Evolutionary conservation across 1,140 invertebrate genomes (phyloP).

Genomic region (Drosophila auraria): DNA sequence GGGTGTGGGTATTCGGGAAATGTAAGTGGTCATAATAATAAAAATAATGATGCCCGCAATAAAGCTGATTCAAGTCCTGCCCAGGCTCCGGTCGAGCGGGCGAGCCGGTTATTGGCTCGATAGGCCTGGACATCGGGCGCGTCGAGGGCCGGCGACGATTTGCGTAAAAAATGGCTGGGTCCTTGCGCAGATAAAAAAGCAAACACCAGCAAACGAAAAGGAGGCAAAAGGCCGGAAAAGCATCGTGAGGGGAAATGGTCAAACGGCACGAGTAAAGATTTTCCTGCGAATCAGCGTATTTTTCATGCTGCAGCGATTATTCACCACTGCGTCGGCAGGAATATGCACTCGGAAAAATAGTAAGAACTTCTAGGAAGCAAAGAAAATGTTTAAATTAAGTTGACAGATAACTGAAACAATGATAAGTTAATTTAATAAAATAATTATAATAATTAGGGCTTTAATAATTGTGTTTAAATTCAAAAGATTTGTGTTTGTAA

Average conservation of each 20-base stretch:
- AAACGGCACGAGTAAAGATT: conserved; percentile 34
- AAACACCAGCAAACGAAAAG: conserved; percentile 54
- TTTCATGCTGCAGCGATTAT: conserved; percentile 83
- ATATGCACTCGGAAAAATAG: conserved; percentile 54
- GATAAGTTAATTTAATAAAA: not conserved
- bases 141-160: conserved; percentile 55
- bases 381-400: not conserved
- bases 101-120: conserved; percentile 66
- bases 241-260: conserved; percentile 15
- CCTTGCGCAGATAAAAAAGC: conserved; percentile 68
- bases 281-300: conserved; percentile 78
- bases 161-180: conserved; percentile 79
- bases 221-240: conserved; percentile 32
- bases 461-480: not conserved
- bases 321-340: conserved; percentile 36
- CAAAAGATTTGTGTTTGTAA: no score
- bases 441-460: not conserved
- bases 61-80: conserved; percentile 80
- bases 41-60: conserved; percentile 82
- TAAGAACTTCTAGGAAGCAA: not conserved
- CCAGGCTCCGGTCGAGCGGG: conserved; percentile 13
- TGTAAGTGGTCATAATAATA: conserved; percentile 83
- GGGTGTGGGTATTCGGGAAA: conserved; percentile 56
- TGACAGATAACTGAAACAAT: not conserved
- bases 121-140: conserved; percentile 41